These are phyloP conservation scores for Tangachromis dhanisi DNA, from an alignment of 2,113 vertebrate genomes.

Conservation along the genomic window DNA sequence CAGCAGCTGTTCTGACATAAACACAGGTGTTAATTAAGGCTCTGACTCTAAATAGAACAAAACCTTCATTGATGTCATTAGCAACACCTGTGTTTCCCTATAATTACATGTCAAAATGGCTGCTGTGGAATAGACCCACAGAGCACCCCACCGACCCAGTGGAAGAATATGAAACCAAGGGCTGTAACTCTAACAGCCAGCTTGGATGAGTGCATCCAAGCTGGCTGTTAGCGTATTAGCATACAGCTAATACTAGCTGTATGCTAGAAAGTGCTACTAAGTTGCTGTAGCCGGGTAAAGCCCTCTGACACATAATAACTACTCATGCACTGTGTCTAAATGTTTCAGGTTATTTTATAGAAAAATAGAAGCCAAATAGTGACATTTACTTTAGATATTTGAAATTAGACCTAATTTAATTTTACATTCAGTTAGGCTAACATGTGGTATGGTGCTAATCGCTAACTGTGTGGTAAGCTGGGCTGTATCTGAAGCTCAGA, in stretches of 20 bases:
- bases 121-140: background rate
- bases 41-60: background rate
- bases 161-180: background rate
- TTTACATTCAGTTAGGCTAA: background rate
- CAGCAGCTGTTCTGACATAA: background rate
- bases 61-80: background rate
- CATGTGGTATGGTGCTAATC: background rate
- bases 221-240: background rate
- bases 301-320: background rate
- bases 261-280: background rate
- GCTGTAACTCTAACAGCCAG: background rate
- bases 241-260: background rate
- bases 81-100: background rate
- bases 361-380: background rate
- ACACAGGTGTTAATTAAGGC: background rate
- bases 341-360: background rate
- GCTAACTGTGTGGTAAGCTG: background rate
- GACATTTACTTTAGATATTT: background rate
- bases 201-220: background rate
- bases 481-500: background rate
- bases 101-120: background rate
- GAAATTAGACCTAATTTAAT: background rate
- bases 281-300: rapidly evolving
- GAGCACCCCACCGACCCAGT: background rate
- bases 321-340: background rate